Conservation (phyloP, 1,140 invertebrate species). For the Nautilus pompilius region DNA sequence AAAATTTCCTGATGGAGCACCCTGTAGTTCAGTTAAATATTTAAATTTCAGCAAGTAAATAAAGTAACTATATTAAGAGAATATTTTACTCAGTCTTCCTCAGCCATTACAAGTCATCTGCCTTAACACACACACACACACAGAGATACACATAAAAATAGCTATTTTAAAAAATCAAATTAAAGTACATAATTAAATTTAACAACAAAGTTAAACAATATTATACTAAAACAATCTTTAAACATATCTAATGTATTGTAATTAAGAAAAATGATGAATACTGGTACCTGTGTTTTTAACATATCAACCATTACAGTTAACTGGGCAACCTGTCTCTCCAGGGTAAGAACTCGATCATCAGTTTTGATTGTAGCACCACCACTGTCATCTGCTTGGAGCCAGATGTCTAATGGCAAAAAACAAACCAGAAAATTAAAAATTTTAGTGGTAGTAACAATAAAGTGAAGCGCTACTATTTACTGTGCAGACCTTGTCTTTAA, state of each 20-base stretch:
- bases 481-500: not conserved
- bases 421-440: not conserved
- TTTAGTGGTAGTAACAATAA: not conserved
- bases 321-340: slow-evolving; percentile 24
- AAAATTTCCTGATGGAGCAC: no score
- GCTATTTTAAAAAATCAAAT: not conserved
- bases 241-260: not conserved
- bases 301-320: slow-evolving; percentile 22
- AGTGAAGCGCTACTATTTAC: not conserved
- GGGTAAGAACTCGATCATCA: slow-evolving; percentile 18
- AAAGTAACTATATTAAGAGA: no score
- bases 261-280: not conserved
- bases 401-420: slow-evolving; percentile 6
- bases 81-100: no score
- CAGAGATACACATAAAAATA: not conserved
- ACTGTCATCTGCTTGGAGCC: slow-evolving; percentile 5
- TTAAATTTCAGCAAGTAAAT: no score
- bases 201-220: not conserved
- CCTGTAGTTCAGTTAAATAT: no score
- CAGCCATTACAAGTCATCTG: not conserved
- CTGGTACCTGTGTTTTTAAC: slow-evolving; percentile 21
- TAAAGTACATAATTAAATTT: not conserved
- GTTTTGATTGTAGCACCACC: slow-evolving; percentile 6
- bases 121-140: not conserved
- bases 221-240: not conserved